These are phyloP conservation scores for Vesta saturnalis DNA, from an alignment of 2,888 invertebrate genomes.

Conservation along the genomic window DNA sequence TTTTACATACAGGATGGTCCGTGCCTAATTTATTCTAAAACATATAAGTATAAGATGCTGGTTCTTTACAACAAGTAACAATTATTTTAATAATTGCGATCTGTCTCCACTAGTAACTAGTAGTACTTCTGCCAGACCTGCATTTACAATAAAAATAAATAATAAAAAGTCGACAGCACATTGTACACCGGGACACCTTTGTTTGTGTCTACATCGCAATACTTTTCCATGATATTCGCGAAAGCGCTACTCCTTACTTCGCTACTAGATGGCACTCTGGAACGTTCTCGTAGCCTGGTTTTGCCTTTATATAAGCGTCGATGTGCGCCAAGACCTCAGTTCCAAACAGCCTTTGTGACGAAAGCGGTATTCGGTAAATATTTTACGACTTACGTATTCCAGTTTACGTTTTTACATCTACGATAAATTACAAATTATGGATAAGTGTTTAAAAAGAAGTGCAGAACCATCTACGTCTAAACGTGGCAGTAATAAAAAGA, in stretches of 20 bases:
- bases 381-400: not conserved
- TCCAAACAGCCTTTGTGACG: not conserved
- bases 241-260: too few species aligned
- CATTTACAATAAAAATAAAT: not conserved
- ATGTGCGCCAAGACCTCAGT: not conserved
- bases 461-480: not conserved
- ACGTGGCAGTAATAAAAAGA: too few species aligned
- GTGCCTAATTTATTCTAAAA: too few species aligned
- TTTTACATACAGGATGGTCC: too few species aligned
- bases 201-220: too few species aligned
- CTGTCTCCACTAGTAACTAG: not conserved
- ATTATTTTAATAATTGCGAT: too few species aligned
- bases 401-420: not conserved
- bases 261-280: too few species aligned
- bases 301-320: not conserved
- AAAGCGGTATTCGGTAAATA: not conserved
- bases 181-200: not conserved
- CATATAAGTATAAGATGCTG: too few species aligned
- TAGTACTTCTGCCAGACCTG: not conserved
- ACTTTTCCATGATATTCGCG: too few species aligned
- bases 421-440: too few species aligned
- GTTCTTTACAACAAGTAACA: too few species aligned
- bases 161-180: not conserved
- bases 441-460: not conserved
- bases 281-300: too few species aligned